These are phyloP conservation scores for Lethrus apterus DNA, from an alignment of 1,140 invertebrate genomes.

Conservation along the genomic window DNA sequence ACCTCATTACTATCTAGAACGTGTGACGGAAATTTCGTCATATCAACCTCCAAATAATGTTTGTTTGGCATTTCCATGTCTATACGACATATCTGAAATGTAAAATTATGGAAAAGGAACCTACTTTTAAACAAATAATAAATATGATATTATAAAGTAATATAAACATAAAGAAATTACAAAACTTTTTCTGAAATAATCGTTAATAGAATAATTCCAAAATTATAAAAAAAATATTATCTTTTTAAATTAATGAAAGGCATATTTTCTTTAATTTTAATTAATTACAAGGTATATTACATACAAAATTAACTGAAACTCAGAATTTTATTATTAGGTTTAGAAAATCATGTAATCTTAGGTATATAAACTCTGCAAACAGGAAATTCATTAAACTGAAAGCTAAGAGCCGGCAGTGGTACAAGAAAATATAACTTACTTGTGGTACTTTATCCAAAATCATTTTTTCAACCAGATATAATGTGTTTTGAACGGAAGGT, in stretches of 20 bases:
- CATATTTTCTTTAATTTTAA: too few relatives aligned
- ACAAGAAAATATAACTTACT: too few relatives aligned
- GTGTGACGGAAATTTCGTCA: constrained; percentile 57
- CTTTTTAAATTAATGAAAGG: too few relatives aligned
- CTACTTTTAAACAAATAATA: neutral
- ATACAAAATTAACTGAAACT: too few relatives aligned
- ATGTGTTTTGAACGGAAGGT: constrained; percentile 67
- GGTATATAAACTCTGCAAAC: too few relatives aligned
- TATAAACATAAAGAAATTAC: neutral
- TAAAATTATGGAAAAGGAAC: neutral
- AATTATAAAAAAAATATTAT: neutral
- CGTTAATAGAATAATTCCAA: neutral
- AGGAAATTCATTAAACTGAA: too few relatives aligned
- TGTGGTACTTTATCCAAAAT: constrained; percentile 57
- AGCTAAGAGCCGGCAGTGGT: too few relatives aligned
- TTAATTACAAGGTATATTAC: too few relatives aligned
- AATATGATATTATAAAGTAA: neutral
- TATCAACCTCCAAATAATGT: constrained; percentile 66
- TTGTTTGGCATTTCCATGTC: constrained; percentile 73
- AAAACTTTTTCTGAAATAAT: constrained; percentile 3
- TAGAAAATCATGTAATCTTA: too few relatives aligned
- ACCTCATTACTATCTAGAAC: constrained; percentile 48
- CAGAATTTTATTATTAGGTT: too few relatives aligned
- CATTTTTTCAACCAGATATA: constrained; percentile 60
- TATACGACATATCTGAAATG: constrained; percentile 53